Evolutionary conservation across 2,888 invertebrate species (phyloP), one percentile per base, ranked within the genome.

Genomic region (Oeneis ivallda): DNA sequence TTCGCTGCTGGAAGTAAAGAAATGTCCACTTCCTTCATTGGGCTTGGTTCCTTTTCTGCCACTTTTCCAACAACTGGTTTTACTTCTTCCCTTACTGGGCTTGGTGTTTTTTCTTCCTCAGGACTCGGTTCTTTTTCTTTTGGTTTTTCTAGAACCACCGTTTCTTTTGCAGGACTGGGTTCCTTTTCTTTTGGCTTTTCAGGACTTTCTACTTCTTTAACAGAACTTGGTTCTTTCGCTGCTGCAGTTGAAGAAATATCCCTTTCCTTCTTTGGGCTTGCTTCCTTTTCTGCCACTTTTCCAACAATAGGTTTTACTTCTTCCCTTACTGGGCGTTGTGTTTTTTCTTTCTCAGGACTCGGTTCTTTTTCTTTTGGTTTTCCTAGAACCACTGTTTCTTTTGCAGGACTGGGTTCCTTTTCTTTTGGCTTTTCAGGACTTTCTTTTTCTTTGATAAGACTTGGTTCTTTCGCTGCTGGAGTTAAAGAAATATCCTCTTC

Each of bases 61-160:
- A 9, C 6, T 34, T 34, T 34, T 34, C 6, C 32, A 34, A 34
- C 32, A 6, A 34, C 6, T 7, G 8, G 8, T 9, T 41, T 41
- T 2, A 41, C 9, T 7, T 41, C 61, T 5, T 13, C 26, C 15
- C 17, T 19, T 1, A 49, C 19, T 19, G 49, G 49, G 5, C 49
- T 49, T 4, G 49, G 49, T 17, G 49, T 6, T 3, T 68, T 62
- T 39, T 72, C 70, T 49, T 69, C 58, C 0, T 67, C 63, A 41
- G 73, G 68, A 39, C 69, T 69, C 17, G 57, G 70, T 10, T 19
- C 67, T 34, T 71, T 66, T 17, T 53, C 71, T 34, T 58, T 59
- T 11, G 53, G 32, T n/a, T 53, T 62, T 13, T 56, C 53, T 0
- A 34, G 41, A 1, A 8, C 15, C 1, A 39, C 45, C 41, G 71